Percentiles rank a stretch among this genome's conserved stretches.
Evolutionary conservation across 2,797 vertebrate species (phyloP).

Genomic region (Myripristis jacobus): DNA sequence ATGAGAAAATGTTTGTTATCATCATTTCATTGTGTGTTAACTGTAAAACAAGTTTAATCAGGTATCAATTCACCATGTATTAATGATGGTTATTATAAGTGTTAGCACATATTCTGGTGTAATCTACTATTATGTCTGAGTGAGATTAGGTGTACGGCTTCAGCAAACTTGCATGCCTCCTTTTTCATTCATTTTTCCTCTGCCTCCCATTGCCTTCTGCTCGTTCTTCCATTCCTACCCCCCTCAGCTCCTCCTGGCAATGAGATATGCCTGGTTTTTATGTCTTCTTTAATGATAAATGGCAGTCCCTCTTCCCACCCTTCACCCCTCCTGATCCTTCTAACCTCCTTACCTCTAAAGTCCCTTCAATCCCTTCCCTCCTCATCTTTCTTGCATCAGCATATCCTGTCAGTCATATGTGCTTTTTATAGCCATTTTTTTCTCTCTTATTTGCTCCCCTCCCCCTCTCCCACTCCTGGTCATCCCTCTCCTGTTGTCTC

Average conservation of each 20-base stretch:
- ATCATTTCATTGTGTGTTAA: no score
- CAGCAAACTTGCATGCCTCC: no score
- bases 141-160: not conserved
- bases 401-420: conserved; percentile 54
- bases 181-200: no score
- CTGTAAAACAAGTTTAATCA: no score
- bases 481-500: not conserved
- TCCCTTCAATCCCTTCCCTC: conserved; percentile 20
- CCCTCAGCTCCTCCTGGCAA: not conserved
- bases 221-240: not conserved
- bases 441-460: conserved; percentile 16
- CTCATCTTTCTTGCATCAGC: conserved; percentile 48
- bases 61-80: no score
- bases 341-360: conserved; percentile 30
- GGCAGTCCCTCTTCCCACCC: conserved; percentile 27
- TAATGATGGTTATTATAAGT: no score
- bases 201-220: not conserved
- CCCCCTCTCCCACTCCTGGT: not conserved
- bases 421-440: conserved; percentile 39
- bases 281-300: conserved; percentile 42
- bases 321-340: conserved; percentile 51
- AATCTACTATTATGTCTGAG: not conserved
- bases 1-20: no score
- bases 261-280: conserved; percentile 31
- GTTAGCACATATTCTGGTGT: no score